Evolutionary conservation across 2,888 invertebrate species (phyloP).

Genomic region (Eustalomyia histrio): DNA sequence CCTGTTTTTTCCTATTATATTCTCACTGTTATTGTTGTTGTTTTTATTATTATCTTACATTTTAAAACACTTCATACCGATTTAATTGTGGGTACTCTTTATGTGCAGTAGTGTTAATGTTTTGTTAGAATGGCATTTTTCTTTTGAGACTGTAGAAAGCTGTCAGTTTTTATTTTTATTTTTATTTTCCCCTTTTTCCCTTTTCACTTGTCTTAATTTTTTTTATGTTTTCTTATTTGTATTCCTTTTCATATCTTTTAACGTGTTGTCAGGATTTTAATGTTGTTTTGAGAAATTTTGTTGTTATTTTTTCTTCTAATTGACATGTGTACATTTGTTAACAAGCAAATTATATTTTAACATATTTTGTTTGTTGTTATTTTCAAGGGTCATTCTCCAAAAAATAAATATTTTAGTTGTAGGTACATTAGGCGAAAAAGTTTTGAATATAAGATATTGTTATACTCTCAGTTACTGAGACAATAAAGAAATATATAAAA

Average conservation of each 20-base stretch:
- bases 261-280: not conserved
- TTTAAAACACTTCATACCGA: slow-evolving; percentile 12
- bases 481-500: too few species aligned
- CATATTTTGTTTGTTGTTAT: too few species aligned
- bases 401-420: too few species aligned
- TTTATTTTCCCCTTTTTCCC: not conserved
- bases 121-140: not conserved
- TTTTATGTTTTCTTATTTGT: not conserved
- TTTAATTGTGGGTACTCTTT: not conserved
- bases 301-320: slow-evolving; percentile 15
- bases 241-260: slow-evolving; percentile 3
- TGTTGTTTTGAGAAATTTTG: slow-evolving; percentile 1
- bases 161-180: not conserved
- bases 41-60: not conserved
- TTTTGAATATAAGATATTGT: too few species aligned
- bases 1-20: not conserved
- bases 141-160: not conserved
- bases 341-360: slow-evolving; percentile 18
- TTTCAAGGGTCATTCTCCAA: too few species aligned
- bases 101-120: not conserved
- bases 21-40: not conserved
- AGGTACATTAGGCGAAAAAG: too few species aligned
- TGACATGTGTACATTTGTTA: slow-evolving; percentile 44
- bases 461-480: too few species aligned
- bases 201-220: not conserved